Conservation (phyloP, 2,797 vertebrate genomes). For the Chanos chanos region DNA sequence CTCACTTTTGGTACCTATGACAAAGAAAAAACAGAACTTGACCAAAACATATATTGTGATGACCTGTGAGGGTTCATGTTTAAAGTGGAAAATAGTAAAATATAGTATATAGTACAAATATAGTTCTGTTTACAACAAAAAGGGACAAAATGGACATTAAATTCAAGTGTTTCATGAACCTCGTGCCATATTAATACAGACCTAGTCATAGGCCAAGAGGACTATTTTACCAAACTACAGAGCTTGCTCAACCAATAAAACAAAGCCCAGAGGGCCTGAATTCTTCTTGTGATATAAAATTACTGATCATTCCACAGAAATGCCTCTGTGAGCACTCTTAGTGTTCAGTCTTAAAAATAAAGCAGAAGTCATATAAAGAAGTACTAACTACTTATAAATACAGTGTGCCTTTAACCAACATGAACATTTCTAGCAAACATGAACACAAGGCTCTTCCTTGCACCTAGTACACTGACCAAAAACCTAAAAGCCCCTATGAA, state of each 20-base stretch:
- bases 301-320: background rate
- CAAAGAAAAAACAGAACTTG: slow-evolving; percentile 23
- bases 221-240: background rate
- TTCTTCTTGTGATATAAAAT: slow-evolving; percentile 12
- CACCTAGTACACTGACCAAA: too few species aligned
- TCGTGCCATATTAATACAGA: too few species aligned
- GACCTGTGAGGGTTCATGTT: too few species aligned
- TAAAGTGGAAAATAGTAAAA: too few species aligned
- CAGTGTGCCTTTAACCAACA: too few species aligned
- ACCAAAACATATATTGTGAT: background rate
- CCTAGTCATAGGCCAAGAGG: background rate
- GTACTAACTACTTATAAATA: too few species aligned
- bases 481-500: background rate
- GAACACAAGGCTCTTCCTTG: too few species aligned
- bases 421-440: too few species aligned
- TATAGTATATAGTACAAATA: too few species aligned
- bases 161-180: too few species aligned
- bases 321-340: slow-evolving; percentile 1
- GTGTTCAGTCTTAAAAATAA: background rate
- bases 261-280: slow-evolving; percentile 23
- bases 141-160: slow-evolving; percentile 20
- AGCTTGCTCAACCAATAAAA: background rate
- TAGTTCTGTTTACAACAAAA: too few species aligned
- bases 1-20: slow-evolving; percentile 58
- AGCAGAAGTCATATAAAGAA: background rate